Evolutionary conservation across 2,888 invertebrate species (phyloP), one percentile per base, ranked within the genome.

Genomic region (Sphaerophoria taeniata): DNA sequence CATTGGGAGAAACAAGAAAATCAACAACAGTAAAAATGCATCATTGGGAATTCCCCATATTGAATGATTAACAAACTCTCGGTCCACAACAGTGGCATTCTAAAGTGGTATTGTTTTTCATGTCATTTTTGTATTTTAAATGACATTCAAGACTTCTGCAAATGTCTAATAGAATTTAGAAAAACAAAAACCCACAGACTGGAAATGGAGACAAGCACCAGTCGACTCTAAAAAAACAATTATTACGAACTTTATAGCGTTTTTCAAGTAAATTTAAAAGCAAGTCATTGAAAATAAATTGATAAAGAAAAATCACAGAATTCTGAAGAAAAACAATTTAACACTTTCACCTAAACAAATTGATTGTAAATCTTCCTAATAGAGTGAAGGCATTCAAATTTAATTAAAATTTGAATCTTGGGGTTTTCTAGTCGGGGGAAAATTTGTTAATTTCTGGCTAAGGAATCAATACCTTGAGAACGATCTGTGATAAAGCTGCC

Each of bases 21-120:
- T 56, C 51, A 16, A 45, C 47, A 82, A 56, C 78, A 83, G 16
- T 16, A 12, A 75, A 75, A 79, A 84, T 80, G 72, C 80, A 80
- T 84, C 84, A 84, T 61, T 72, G 84, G 84, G 75, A 84, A 84
- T 80, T 72, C 84, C 84, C 71, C 24, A 24, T 24, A 75, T 55
- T 77, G 60, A 56, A 53, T 49, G 75, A 84, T 84, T 71, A 80
- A 80, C 80, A 39, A 7, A 9, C 3, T 76, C 80, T 80, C 72
- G 65, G 61, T 71, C 69, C 51, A 72, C 72, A 71, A 43, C 43
- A 43, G 9, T 43, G 43, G 43, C 12, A 43, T 43, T 43, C 12
- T 75, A 80, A 60, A 75, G 56, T 58, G 36, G 9, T 1, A 3
- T 9, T 47, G 12, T 31, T 53, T 24, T 53, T 53, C 43, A 3